phyloP scores from a whole-genome alignment of 2,113 vertebrate genomes.

The Stictonetta naevosa region DNA sequence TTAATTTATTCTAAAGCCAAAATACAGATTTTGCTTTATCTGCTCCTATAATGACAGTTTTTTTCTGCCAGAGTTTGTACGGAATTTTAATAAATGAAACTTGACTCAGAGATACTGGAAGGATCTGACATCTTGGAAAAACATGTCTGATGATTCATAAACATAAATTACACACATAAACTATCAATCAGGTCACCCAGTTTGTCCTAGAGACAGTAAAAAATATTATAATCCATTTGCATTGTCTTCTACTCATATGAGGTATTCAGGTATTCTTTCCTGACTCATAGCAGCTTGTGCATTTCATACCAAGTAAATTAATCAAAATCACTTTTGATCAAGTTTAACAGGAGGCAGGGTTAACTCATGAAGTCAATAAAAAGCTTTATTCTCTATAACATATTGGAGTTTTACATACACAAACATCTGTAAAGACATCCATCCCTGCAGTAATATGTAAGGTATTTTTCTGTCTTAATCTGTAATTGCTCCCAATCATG shows the following conservation, averaged over 20 bases:
- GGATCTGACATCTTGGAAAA: not conserved
- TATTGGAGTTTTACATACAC: not conserved
- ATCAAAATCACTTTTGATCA: not conserved
- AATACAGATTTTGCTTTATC: not conserved
- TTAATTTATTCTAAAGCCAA: not conserved
- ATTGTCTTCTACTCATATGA: not conserved
- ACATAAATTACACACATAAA: not conserved
- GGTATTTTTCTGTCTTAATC: not conserved
- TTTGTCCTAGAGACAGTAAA: not conserved
- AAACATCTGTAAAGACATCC: not conserved
- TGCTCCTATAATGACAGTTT: not conserved
- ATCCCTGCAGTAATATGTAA: rapidly evolving
- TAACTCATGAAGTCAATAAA: not conserved
- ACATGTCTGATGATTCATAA: not conserved
- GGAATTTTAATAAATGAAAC: not conserved
- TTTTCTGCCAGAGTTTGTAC: not conserved
- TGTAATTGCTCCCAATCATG: not conserved
- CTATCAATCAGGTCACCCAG: not conserved
- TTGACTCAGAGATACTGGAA: not conserved
- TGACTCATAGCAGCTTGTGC: not conserved
- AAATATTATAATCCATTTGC: not conserved
- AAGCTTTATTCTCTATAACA: not conserved
- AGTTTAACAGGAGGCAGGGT: not conserved
- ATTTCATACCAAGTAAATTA: not conserved
- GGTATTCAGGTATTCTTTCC: not conserved